Evolutionary conservation across 2,113 vertebrate species (phyloP).

Genomic region (Oxyruncus cristatus): DNA sequence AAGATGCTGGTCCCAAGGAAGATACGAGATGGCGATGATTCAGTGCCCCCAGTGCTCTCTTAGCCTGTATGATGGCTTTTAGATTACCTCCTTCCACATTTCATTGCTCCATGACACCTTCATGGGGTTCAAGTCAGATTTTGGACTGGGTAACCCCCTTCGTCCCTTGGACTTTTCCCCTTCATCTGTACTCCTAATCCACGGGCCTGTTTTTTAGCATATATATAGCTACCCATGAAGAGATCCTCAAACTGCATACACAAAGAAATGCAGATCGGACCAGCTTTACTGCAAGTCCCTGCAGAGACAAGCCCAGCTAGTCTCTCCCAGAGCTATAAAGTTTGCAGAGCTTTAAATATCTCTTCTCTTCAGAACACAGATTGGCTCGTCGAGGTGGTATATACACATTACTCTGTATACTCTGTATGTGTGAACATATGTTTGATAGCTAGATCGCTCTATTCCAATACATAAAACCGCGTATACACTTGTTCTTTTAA

Average conservation of each 20-base stretch:
- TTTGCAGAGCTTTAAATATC: constrained; percentile 67
- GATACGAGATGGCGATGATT: background rate
- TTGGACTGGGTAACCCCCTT: background rate
- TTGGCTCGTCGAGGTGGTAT: constrained; percentile 54
- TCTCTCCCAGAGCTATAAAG: constrained; percentile 15
- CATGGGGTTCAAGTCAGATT: background rate
- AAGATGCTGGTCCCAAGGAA: background rate
- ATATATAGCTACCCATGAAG: background rate
- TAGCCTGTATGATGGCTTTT: background rate
- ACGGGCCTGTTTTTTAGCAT: background rate
- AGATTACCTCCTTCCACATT: background rate
- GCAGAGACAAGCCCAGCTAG: constrained; percentile 14
- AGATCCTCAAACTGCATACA: background rate
- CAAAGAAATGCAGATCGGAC: background rate
- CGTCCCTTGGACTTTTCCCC: background rate
- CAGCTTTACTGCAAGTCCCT: constrained; percentile 16
- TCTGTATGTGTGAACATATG: constrained; percentile 67
- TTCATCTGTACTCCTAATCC: background rate
- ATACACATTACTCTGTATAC: constrained; percentile 66
- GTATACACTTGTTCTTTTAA: constrained; percentile 57
- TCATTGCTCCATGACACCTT: background rate
- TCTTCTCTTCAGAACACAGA: constrained; percentile 45
- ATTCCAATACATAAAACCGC: constrained; percentile 29
- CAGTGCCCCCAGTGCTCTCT: background rate
- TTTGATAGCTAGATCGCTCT: constrained; percentile 62